Percentiles rank a stretch among this genome's conserved stretches.
phyloP scores from a whole-genome alignment of 2,888 invertebrate genomes.

The Hypomecis punctinalis region DNA sequence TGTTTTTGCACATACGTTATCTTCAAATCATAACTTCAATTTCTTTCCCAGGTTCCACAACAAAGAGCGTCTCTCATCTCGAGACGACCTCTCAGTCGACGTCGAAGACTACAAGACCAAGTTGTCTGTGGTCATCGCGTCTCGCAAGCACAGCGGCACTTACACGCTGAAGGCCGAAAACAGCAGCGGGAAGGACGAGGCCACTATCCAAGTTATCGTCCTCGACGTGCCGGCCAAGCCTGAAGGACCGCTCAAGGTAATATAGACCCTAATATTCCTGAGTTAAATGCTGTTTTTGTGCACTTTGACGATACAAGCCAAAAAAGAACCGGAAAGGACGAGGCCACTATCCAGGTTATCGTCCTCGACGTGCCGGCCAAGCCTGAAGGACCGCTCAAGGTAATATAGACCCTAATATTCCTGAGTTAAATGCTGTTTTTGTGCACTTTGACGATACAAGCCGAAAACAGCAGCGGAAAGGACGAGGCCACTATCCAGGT shows the following conservation, averaged over 20 bases:
- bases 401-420: constrained; percentile 58
- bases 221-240: constrained; percentile 96
- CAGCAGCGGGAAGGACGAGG: constrained; percentile 94
- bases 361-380: constrained; percentile 95
- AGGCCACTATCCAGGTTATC: constrained; percentile 92
- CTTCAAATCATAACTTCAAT: not conserved
- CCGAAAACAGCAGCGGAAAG: constrained; percentile 94
- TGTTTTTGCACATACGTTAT: too few relatives aligned
- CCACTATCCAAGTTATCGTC: constrained; percentile 92
- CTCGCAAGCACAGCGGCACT: constrained; percentile 92
- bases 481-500: constrained; percentile 95
- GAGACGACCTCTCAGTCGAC: constrained; percentile 89
- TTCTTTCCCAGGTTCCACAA: constrained; percentile 87
- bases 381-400: constrained; percentile 96
- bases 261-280: not conserved
- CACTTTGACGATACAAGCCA: too few relatives aligned
- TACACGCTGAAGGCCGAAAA: constrained; percentile 95
- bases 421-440: too few relatives aligned
- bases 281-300: too few relatives aligned
- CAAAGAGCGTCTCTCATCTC: constrained; percentile 91
- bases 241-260: constrained; percentile 94
- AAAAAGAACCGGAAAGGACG: constrained; percentile 96
- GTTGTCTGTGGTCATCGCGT: constrained; percentile 89
- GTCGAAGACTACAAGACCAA: constrained; percentile 94
- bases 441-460: too few relatives aligned